Percentiles rank a stretch among this genome's conserved stretches.
phyloP scores from a whole-genome alignment of 2,888 invertebrate species.

The Limnephilus marmoratus region DNA sequence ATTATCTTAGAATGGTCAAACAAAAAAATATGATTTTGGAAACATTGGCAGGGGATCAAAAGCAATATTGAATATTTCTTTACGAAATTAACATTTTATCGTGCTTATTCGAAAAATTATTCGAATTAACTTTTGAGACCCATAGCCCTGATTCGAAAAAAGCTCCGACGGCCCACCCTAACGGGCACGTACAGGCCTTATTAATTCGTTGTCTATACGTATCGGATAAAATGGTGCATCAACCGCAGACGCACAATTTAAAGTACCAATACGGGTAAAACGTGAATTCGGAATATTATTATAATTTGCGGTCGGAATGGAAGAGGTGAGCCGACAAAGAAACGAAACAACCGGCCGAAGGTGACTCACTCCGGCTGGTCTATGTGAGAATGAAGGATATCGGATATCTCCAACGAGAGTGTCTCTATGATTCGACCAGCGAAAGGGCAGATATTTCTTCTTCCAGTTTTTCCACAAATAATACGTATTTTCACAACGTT shows the following conservation, averaged over 20 bases:
- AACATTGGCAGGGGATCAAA: too few relatives aligned
- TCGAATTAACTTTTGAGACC: background rate
- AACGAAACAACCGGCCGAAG: conserved; percentile 14
- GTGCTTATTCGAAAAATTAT: too few relatives aligned
- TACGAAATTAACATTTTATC: background rate
- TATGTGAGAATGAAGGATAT: background rate
- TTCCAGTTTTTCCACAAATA: too few relatives aligned
- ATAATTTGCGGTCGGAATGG: conserved; percentile 35
- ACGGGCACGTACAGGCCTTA: background rate
- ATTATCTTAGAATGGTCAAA: background rate
- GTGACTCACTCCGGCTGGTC: conserved; percentile 21
- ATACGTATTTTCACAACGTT: too few relatives aligned
- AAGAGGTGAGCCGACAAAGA: conserved; percentile 19
- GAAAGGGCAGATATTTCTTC: background rate
- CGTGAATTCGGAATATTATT: background rate
- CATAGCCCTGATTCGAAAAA: background rate
- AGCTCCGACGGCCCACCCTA: background rate
- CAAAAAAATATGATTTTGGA: background rate
- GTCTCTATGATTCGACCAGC: background rate
- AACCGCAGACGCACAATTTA: conserved; percentile 31
- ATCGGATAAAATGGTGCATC: conserved; percentile 30
- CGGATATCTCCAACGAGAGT: background rate
- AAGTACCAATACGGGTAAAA: background rate
- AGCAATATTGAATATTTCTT: background rate
- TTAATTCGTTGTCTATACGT: conserved; percentile 27